phyloP scores from a whole-genome alignment of 2,113 vertebrate genomes.

The Hemibagrus wyckioides region DNA sequence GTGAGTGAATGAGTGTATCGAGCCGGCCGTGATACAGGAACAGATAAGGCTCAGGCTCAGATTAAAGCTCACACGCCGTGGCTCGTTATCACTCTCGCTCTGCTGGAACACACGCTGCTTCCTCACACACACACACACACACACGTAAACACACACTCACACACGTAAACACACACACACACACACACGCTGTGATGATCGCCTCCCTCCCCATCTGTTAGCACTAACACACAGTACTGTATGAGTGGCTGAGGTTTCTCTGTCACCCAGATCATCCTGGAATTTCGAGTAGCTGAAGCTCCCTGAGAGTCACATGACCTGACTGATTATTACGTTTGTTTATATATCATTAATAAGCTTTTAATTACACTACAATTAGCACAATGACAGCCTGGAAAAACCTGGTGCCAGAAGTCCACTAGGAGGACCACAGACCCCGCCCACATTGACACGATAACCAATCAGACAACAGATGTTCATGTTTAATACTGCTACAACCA shows the following conservation, averaged over 20 bases:
- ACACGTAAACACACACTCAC: not conserved
- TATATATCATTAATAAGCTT: not conserved
- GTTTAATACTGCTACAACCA: not conserved
- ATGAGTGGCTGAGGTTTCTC: slow-evolving; percentile 8
- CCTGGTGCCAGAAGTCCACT: not conserved
- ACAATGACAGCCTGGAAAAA: not conserved
- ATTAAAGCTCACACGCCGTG: slow-evolving; percentile 47
- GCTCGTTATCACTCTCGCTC: slow-evolving; percentile 51
- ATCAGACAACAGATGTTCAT: not conserved
- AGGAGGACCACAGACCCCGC: not conserved
- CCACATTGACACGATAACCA: not conserved
- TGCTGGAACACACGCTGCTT: slow-evolving; percentile 3
- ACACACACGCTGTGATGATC: slow-evolving; percentile 26
- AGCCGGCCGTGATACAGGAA: slow-evolving; percentile 36
- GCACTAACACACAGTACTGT: slow-evolving; percentile 13
- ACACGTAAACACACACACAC: slow-evolving; percentile 24
- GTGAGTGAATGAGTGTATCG: slow-evolving; percentile 65
- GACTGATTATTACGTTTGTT: not conserved
- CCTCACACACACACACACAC: not conserved
- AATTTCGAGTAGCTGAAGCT: not conserved
- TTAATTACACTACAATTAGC: not conserved
- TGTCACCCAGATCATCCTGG: not conserved
- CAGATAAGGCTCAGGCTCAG: slow-evolving; percentile 47
- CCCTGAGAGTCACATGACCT: not conserved
- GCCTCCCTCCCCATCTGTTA: slow-evolving; percentile 34